Base-by-base conservation (phyloP, 2,797 vertebrate genomes). In the Hafferia zeledoni region DNA sequence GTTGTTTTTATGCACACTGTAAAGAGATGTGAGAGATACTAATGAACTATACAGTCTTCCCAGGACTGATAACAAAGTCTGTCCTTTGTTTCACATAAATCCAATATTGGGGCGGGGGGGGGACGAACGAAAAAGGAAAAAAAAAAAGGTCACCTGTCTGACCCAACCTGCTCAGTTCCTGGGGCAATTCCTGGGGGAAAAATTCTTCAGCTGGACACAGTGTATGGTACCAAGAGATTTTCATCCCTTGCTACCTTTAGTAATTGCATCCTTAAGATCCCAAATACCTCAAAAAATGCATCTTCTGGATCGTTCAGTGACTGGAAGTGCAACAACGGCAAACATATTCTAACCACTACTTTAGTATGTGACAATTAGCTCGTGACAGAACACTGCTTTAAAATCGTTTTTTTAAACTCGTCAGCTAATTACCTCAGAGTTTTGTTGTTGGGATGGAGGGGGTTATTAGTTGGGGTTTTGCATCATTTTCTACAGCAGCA, bases 371-470 rank as follows among this genome's bases (percentile, higher is more conserved):
- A 35, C 52, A 52, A 19, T n/a, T 13, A 65, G 76, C 10, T 19
- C 6, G 24, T 17, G n/a, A 69, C 44, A 63, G 12, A 43, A 15
- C 11, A 33, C n/a, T 27, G 9, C 31, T n/a, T 28, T 30, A 10
- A 41, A 31, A 6, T 2, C 23, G n/a, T 9, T 30, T 61, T 68
- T 13, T 52, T 7, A 22, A 39, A 46, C 20, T 9, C 9, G 1
- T 4, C 2, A 5, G 9, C 17, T 6, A 13, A 63, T 39, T 10
- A 28, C 9, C 10, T 3, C 9, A 39, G 57, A 27, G 17, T 10
- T 64, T 9, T 5, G 4, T 5, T 28, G 3, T 8, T 39, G 5
- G 19, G 6, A 8, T 43, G 41, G 4, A 6, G 6, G 13, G 52
- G 30, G 3, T 4, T 7, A 4, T 6, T 55, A n/a, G 4, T 15